Conservation (phyloP, 2,797 vertebrate species). For the Gymnoscopelus microlampas region DNA sequence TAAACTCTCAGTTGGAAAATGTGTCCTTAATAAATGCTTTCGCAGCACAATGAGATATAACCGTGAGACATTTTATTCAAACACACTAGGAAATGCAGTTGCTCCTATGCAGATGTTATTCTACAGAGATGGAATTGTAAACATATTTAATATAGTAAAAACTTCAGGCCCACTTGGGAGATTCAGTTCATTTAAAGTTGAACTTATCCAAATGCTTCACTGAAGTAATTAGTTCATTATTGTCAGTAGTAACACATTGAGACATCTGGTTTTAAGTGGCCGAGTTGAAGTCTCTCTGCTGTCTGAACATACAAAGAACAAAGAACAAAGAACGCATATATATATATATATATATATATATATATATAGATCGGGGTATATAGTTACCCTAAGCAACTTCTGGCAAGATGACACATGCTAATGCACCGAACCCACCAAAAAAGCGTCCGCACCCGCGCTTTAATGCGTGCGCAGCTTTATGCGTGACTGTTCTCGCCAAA, state of each 20-base stretch:
- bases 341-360: constrained; percentile 53
- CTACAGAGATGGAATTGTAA: neutral
- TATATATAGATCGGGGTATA: constrained; percentile 52
- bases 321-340: constrained; percentile 5
- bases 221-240: constrained; percentile 27
- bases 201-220: constrained; percentile 9
- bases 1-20: neutral
- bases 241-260: constrained; percentile 27
- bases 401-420: constrained; percentile 47
- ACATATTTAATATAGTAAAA: neutral
- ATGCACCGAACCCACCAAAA: no score
- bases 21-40: neutral
- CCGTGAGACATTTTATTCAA: neutral
- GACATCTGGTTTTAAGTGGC: constrained; percentile 21
- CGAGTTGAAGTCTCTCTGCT: constrained; percentile 25
- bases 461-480: no score
- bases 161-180: neutral
- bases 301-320: constrained; percentile 46
- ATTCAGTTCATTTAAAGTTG: constrained; percentile 8
- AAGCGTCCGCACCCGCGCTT: no score
- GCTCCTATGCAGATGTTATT: neutral
- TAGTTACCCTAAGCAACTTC: constrained; percentile 28
- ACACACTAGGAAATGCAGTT: neutral
- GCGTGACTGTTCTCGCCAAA: no score
- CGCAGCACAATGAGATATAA: no score